phyloP scores from a whole-genome alignment of 2,888 invertebrate species.

The Pandemis heparana region DNA sequence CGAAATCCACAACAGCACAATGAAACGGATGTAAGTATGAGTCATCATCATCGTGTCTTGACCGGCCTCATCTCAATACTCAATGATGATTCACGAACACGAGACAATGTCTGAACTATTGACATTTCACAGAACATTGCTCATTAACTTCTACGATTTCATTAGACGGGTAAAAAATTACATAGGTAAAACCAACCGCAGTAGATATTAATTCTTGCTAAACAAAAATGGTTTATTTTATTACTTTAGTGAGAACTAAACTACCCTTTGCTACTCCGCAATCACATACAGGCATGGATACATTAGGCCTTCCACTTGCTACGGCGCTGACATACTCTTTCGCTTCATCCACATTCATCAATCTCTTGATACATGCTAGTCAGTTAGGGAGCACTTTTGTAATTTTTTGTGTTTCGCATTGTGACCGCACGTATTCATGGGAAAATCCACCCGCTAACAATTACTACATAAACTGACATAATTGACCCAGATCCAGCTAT shows the following conservation, averaged over 20 bases:
- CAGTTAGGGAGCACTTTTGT: no score
- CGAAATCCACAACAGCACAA: slow-evolving; percentile 23
- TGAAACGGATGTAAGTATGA: slow-evolving; percentile 35
- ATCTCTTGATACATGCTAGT: no score
- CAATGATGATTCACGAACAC: slow-evolving; percentile 36
- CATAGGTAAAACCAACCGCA: neutral
- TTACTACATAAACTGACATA: no score
- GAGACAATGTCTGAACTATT: slow-evolving; percentile 42
- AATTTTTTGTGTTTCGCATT: no score
- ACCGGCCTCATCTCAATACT: slow-evolving; percentile 36
- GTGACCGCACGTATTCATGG: no score
- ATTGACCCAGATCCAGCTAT: no score
- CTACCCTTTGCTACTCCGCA: no score
- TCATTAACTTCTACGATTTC: slow-evolving; percentile 35
- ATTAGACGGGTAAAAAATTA: neutral
- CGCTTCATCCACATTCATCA: no score
- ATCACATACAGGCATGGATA: no score
- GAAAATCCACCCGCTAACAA: no score
- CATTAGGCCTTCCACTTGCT: no score
- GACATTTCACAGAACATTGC: slow-evolving; percentile 42
- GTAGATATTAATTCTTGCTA: neutral
- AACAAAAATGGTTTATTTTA: neutral
- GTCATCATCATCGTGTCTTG: slow-evolving; percentile 33
- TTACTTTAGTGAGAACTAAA: neutral
- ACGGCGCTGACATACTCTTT: no score